Base-by-base conservation (phyloP, 2,797 vertebrate species). In the Neoniphon sammara region DNA sequence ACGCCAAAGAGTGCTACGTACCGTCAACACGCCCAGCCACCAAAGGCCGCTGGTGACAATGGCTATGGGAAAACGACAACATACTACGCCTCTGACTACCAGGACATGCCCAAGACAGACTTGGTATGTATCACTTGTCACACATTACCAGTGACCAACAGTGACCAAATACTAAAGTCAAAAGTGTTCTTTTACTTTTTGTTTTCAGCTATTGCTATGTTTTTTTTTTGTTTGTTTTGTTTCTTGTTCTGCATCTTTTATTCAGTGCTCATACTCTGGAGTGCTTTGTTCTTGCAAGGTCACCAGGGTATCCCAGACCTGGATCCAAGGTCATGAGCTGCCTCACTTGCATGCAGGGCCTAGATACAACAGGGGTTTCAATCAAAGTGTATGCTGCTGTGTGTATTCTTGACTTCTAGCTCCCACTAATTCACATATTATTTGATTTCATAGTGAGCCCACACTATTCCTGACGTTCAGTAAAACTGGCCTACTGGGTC, bases 1-100 rank as follows among this genome's bases (percentile, higher is more conserved):
- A 98, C 96, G 1, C 97, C 97, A 0, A 98, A 96, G 91, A 99
- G 97, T 4, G 95, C 97, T 17, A 99, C 98, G 0, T 99, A 95
- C 78, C 84, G 97, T 42, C 98, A 98, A 8, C 97, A 97, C 0
- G 97, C 97, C 15, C 97, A 98, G 57, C 94, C 95, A 0, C 90
- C 94, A 0, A 96, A 95, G 67, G 83, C 81, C 0, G 0, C 83
- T 1, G n/a, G 73, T 0, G 96, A 98, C 0, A 78, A 81, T 73
- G 92, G 83, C 47, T 64, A 95, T 1, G 90, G 93, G 17, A 93
- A 90, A 87, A 81, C 94, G 0, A 18, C 91, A 5, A 85, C 94
- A n/a, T 95, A 93, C 85, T 95, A 95, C 72, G 93, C 95, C 0
- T 91, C 94, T 0, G 97, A 99, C 55, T 96, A 95, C 85, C 94